Evolutionary conservation across 2,113 vertebrate species (phyloP), one percentile per base, ranked within the genome.

Genomic region (cat (Felis catus)): DNA sequence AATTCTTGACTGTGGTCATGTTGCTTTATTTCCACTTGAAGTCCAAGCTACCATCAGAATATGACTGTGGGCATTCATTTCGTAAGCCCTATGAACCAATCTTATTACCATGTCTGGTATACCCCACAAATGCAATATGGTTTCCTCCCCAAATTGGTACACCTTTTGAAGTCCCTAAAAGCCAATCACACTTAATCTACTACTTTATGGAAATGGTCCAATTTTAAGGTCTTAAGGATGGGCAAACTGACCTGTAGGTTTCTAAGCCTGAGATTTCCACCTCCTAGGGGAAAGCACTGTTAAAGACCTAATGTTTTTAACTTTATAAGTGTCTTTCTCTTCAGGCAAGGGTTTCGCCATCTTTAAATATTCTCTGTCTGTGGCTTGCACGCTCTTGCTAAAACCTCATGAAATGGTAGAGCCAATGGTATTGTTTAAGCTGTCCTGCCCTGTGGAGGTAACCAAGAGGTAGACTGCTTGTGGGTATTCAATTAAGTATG

Each of bases 131-230:
- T 84, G 41, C 39, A 78, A 45, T 85, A 23, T 96, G 65, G 6
- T 80, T 81, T 55, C 31, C 16, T 58, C 10, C 33, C 27, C 48
- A 91, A 92, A 89, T 78, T 33, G 74, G 91, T 95, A 36, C 65
- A 79, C 9, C 53, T 82, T 86, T 66, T 48, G 33, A 96, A 92
- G 18, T 78, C 23, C 14, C 39, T 90, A 93, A 93, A 94, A 88
- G 6, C 7, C 41, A 89, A 15, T 82, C 31, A 58, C 10, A 83
- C 4, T 71, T 66, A 31, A 76, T 91, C 5, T 1, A 70, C 8
- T 74, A 33, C 21, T 27, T 82, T 86, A 63, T 13, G 66, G 84
- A 95, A 84, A 68, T 78, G 5, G 25, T 70, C 21, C n/a, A 16
- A 23, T 66, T 71, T 85, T 94, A 48, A 74, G 21, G 18, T 61